Evolutionary conservation across 92 coral and sea anemone genomes (phyloP), one percentile per base, ranked within the genome.

Genomic region (Porites rus): DNA sequence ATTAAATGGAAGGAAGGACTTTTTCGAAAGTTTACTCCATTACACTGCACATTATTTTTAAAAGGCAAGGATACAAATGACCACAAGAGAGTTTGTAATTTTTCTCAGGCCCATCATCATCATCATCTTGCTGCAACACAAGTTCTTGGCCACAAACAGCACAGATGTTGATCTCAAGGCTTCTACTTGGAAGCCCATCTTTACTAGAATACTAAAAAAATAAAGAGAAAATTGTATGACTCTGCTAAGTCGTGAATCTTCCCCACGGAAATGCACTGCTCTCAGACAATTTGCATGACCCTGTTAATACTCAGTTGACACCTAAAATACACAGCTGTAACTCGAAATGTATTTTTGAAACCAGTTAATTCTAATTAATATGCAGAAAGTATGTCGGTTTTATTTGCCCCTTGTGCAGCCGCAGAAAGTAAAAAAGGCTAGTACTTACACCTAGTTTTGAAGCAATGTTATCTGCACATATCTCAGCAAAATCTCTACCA

Each of bases 401-500:
- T 18, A 65, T 2, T 16, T 11, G 54, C 56, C 19, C 1, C 51
- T 24, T 0, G 2, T 2, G 10, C 16, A 54, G 46, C 5, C 0
- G 6, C 46, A 21, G 50, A 25, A 16, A 8, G 6, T 19, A 22
- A 20, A 13, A 56, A 58, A 24, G 9, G 67, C 51, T 61, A 10
- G 51, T 69, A 93, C 99, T 95, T 79, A 97, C 99, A 60, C 99
- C 99, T 88, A 97, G 75, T 90, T 97, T 97, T 60, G 98, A 96
- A 66, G 99, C 99, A 95, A 97, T 97, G 82, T 95, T 97, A 81
- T 97, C 99, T 38, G 99, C 96, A 90, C 99, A 97, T 31, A 97
- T 97, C 84, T 97, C 99, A 11, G 99, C 99, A 97, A 97, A 97
- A 85, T 97, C 99, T 84, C 99, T 92, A 5, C 99, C 99, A 72